These are phyloP conservation scores for Spinus olivaceus DNA, from an alignment of 2,797 vertebrate species.

Conservation along the genomic window DNA sequence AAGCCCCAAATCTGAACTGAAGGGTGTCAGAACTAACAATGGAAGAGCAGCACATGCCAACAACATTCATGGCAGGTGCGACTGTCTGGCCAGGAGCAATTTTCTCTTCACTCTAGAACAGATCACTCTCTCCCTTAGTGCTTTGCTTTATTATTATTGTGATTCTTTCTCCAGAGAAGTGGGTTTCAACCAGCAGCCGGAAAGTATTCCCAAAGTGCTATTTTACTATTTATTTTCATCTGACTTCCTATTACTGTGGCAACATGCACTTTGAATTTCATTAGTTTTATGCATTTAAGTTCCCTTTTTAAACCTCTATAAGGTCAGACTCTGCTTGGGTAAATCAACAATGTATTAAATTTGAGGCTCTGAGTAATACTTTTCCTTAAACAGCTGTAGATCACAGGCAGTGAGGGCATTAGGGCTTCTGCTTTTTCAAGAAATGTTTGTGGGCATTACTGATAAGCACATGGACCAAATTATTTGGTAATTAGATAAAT, in stretches of 20 bases:
- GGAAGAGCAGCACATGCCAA: not conserved
- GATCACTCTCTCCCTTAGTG: not conserved
- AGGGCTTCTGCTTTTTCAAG: not conserved
- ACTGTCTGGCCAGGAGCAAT: not conserved
- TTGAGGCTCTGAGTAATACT: not conserved
- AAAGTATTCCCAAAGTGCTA: slow-evolving; percentile 53
- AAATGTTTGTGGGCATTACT: not conserved
- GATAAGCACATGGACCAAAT: not conserved
- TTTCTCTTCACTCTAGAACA: not conserved
- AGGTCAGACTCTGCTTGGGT: slow-evolving; percentile 48
- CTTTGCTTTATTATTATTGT: not conserved
- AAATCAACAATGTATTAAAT: slow-evolving; percentile 53
- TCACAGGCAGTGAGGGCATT: not conserved
- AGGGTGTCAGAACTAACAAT: not conserved
- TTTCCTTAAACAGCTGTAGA: slow-evolving; percentile 22
- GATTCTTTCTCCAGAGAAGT: not conserved
- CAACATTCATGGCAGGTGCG: not conserved
- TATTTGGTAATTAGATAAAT: not conserved
- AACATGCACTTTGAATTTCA: slow-evolving; percentile 60
- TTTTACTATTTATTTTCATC: slow-evolving; percentile 63
- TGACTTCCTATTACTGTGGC: slow-evolving; percentile 22
- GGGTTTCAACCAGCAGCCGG: not conserved
- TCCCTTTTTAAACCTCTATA: slow-evolving; percentile 48
- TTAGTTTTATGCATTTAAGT: slow-evolving; percentile 59
- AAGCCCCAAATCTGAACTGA: not conserved